Percentiles rank a stretch among this genome's conserved stretches.
Evolutionary conservation across 2,888 invertebrate species (phyloP).

Genomic region (Erebia palarica): DNA sequence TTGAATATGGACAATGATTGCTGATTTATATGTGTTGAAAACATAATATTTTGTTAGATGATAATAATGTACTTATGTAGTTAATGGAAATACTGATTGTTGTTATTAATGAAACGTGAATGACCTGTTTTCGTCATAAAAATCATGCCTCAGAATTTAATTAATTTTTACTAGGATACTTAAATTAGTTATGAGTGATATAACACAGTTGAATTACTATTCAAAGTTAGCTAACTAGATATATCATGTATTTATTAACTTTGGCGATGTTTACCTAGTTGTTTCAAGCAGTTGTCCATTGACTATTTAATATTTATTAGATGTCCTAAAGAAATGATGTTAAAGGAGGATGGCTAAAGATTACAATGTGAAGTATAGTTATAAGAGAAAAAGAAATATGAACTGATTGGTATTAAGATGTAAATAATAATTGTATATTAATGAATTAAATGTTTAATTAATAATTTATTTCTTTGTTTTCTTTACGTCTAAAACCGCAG

Average conservation of each 20-base stretch:
- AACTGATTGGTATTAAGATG: slow-evolving; percentile 78
- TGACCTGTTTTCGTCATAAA: no score
- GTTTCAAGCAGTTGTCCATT: background rate
- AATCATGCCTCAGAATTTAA: background rate
- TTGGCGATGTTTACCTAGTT: background rate
- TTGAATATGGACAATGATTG: slow-evolving; percentile 17
- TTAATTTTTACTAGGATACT: background rate
- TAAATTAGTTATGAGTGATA: background rate
- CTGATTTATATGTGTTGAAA: slow-evolving; percentile 21
- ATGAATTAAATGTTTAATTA: slow-evolving; percentile 44
- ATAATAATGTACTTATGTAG: background rate
- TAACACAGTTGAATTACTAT: background rate
- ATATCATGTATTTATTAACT: background rate
- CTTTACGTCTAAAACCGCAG: background rate
- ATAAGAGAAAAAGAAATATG: slow-evolving; percentile 65
- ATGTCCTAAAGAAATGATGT: slow-evolving; percentile 8
- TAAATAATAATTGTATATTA: slow-evolving; percentile 62
- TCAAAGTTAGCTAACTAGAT: background rate
- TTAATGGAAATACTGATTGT: background rate
- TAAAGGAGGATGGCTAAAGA: slow-evolving; percentile 8
- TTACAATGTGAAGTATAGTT: slow-evolving; percentile 34
- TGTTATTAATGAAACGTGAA: background rate
- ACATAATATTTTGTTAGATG: slow-evolving; percentile 4
- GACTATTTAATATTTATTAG: background rate
- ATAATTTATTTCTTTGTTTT: slow-evolving; percentile 23